Evolutionary conservation across 2,888 invertebrate genomes (phyloP), one percentile per base, ranked within the genome.

Genomic region (Diadegma fenestrale): DNA sequence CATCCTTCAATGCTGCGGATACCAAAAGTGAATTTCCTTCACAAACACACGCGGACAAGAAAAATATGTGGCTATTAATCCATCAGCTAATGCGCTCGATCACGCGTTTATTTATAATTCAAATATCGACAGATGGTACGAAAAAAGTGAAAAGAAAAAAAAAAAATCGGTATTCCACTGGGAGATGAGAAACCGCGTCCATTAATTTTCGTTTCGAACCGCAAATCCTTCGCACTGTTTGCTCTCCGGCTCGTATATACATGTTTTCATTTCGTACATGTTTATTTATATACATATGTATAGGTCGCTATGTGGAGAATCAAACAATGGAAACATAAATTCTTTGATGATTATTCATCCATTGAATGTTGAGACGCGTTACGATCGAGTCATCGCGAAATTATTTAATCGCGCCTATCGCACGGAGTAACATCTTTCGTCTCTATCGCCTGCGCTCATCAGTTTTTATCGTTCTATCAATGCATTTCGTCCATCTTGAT

Each of bases 261-360:
- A 26, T 33, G 30, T 58, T 58, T 64, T 19, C 19, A 8, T 37
- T 48, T 8, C 43, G 37, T 48, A 14, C 14, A n/a, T 37, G 58
- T n/a, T n/a, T 63, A 33, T 51, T 48, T 48, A 19, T 73, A 61
- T 45, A 54, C 41, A 37, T 68, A 45, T 72, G 58, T 26, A 66
- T 37, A 37, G 30, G 30, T 37, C 22, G 79, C 75, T 71, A n/a
- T n/a, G 73, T 73, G 73, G 43, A 54, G 78, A 63, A 45, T 64
- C 79, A 76, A 85, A 85, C 82, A 85, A 85, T 82, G 75, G 82
- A 85, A 85, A 85, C 79, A 80, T 80, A 76, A 82, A 85, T 85
- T 82, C 82, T 75, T 41, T 48, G 41, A 41, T 54, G 82, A 85
- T 85, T 85, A 79, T 82, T 85, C 82, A 85, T 82, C 79, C 75